Conservation (phyloP, 2,888 invertebrate genomes). For the Nysson spinosus region DNA sequence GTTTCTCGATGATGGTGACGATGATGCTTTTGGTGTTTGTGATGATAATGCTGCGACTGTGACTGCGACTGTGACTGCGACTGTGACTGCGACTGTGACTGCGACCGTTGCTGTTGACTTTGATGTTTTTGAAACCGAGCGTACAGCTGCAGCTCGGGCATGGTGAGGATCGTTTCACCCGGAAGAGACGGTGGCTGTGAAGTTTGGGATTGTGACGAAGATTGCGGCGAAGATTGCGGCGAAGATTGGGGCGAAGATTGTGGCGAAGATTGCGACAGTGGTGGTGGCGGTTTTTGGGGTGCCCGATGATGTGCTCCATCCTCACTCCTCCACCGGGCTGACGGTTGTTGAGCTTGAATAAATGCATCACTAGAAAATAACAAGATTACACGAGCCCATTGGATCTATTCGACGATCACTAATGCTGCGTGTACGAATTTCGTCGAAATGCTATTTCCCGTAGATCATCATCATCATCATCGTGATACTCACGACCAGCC, state of each 20-base stretch:
- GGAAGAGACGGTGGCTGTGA: too few relatives aligned
- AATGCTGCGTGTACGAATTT: constrained; percentile 61
- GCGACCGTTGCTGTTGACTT: constrained; percentile 57
- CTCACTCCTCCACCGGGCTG: constrained; percentile 97
- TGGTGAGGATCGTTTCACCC: too few relatives aligned
- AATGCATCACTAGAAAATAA: constrained; percentile 97
- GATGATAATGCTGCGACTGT: constrained; percentile 7
- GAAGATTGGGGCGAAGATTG: constrained; percentile 32
- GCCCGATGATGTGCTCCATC: constrained; percentile 78
- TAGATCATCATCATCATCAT: too few relatives aligned
- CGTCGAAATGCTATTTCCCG: too few relatives aligned
- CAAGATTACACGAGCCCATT: constrained; percentile 79
- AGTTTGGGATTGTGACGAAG: too few relatives aligned
- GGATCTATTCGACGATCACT: constrained; percentile 69
- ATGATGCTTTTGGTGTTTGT: constrained; percentile 38
- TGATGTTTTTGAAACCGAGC: constrained; percentile 72
- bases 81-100: too few relatives aligned
- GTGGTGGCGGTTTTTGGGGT: constrained; percentile 78
- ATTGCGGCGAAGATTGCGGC: too few relatives aligned
- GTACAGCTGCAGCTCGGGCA: constrained; percentile 53
- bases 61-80: too few relatives aligned
- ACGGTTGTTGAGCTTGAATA: constrained; percentile 98
- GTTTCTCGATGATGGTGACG: constrained; percentile 73
- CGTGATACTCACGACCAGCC: too few relatives aligned
- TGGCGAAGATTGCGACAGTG: constrained; percentile 67